These are phyloP conservation scores for Indri indri DNA, from an alignment of 2,113 vertebrate species.

Conservation along the genomic window DNA sequence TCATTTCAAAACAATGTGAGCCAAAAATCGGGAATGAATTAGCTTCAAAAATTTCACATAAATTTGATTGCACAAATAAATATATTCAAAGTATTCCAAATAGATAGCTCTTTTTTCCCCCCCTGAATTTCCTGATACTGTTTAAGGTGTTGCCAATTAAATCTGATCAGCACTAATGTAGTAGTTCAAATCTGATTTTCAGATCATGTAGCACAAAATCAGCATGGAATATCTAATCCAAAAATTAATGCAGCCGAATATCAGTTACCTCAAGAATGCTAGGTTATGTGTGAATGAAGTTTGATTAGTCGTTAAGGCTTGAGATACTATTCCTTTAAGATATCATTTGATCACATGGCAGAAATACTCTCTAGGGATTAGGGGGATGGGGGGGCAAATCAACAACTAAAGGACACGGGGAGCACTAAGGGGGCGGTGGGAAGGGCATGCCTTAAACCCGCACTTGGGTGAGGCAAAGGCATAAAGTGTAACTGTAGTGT, in stretches of 20 bases:
- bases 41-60: slow-evolving; percentile 11
- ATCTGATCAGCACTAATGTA: slow-evolving; percentile 38
- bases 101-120: neutral
- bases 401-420: too few relatives aligned
- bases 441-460: too few relatives aligned
- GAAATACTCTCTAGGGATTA: too few relatives aligned
- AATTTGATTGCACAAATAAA: slow-evolving; percentile 49
- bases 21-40: slow-evolving; percentile 30
- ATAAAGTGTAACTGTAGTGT: too few relatives aligned
- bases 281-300: neutral
- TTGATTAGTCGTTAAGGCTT: neutral
- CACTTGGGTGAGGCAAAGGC: too few relatives aligned
- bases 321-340: neutral
- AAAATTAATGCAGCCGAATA: slow-evolving; percentile 52
- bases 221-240: slow-evolving; percentile 44
- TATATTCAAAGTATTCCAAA: slow-evolving; percentile 33
- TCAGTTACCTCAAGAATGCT: slow-evolving; percentile 12
- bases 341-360: too few relatives aligned
- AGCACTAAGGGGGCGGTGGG: too few relatives aligned
- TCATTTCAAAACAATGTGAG: slow-evolving; percentile 49
- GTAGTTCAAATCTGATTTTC: slow-evolving; percentile 60
- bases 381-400: too few relatives aligned
- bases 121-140: slow-evolving; percentile 27
- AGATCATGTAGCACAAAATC: slow-evolving; percentile 52
- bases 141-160: slow-evolving; percentile 55